Base-by-base conservation (phyloP, 2,888 invertebrate genomes). In the Apamea epomidion region DNA sequence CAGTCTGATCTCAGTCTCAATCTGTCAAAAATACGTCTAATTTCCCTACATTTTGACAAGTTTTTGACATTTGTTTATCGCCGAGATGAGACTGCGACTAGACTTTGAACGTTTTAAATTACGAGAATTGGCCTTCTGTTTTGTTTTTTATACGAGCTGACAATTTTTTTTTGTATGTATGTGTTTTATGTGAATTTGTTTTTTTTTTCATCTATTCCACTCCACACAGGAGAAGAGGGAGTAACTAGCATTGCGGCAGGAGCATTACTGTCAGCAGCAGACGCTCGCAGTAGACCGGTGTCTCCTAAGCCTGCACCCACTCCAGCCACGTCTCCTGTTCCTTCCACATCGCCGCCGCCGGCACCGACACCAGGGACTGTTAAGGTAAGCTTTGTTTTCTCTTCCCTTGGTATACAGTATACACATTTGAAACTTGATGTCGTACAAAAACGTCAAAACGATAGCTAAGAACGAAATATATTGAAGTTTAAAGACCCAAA, bases 231-330 rank as follows among this genome's bases (percentile, higher is more conserved):
- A 37, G 82, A 83, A 14, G 84, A 83, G 72, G 90, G 86, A 32
- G 73, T 48, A 25, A 60, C 85, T 25, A 85, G 88, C 2, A 69
- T 88, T 0, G 81, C 86, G 16, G 64, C 82, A 0, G 88, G 89
- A 0, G 82, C 87, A 0, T 69, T 92, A 6, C 85, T 94, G 7
- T 87, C 90, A 10, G 91, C 92, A 2, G 78, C 81, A 1, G 89
- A 90, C 54, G 91, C 89, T 18, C 88, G 88, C 4, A 94, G 94
- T 73, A 90, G 93, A 75, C 88, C 94, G 0, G 87, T 91, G 4
- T 93, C 95, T 8, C 94, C 95, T 0, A 92, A 92, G 65, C 92
- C 93, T 4, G 87, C 91, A 0, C 79, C 92, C 0, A 92, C 88
- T 60, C 92, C 93, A 1, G 87, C 79, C 4, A 29, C 42, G n/a